Evolutionary conservation across 2,113 vertebrate species (phyloP).

Genomic region (Podiceps cristatus): DNA sequence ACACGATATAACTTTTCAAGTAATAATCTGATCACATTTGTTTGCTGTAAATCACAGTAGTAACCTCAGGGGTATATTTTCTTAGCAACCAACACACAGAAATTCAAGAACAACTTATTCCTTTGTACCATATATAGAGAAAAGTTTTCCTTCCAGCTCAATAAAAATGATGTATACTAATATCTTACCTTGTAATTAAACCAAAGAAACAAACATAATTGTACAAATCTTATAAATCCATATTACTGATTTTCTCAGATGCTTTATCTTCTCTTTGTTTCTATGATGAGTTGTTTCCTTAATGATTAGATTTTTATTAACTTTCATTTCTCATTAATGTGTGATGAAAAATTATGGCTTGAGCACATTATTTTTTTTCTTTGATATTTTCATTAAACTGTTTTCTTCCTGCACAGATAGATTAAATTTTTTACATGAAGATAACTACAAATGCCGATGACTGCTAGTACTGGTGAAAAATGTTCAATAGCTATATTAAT

Average conservation of each 20-base stretch:
- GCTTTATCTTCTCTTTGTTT: background rate
- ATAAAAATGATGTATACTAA: background rate
- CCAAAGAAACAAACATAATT: conserved; percentile 11
- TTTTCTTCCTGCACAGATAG: background rate
- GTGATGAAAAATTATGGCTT: background rate
- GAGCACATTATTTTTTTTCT: background rate
- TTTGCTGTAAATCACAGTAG: background rate
- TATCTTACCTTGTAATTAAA: conserved; percentile 36
- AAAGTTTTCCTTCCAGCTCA: background rate
- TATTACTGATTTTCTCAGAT: background rate
- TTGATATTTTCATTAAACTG: background rate
- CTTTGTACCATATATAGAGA: background rate
- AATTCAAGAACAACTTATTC: background rate
- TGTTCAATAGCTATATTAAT: background rate
- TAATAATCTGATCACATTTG: conserved; percentile 26
- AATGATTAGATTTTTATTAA: conserved; percentile 31
- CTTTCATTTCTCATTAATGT: background rate
- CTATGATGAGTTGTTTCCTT: conserved; percentile 3
- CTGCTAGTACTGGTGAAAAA: background rate
- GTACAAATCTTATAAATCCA: background rate
- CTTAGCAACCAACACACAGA: background rate
- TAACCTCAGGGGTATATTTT: background rate
- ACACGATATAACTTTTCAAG: conserved; percentile 2
- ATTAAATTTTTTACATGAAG: background rate
- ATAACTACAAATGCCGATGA: background rate